phyloP scores from a whole-genome alignment of 2,888 invertebrate species.

The Fragum whitleyi region DNA sequence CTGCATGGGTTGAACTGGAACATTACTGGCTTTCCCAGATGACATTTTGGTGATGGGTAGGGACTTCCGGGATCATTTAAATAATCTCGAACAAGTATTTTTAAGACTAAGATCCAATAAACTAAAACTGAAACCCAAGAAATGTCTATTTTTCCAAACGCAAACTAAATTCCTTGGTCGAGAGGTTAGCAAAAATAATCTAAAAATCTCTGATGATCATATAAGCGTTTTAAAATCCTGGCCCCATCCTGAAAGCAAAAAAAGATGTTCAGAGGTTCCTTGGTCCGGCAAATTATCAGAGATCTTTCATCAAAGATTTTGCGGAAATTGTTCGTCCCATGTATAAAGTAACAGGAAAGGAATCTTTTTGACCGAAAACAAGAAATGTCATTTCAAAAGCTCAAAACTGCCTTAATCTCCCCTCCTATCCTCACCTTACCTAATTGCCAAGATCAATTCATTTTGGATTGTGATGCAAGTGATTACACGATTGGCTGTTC shows the following conservation, averaged over 20 bases:
- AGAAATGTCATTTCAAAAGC: slow-evolving; percentile 34
- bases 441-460: slow-evolving; percentile 29
- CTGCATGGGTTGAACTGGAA: not conserved
- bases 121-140: slow-evolving; percentile 55
- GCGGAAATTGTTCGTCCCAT: slow-evolving; percentile 41
- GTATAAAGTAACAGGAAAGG: slow-evolving; percentile 43
- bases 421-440: slow-evolving; percentile 53
- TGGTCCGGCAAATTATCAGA: slow-evolving; percentile 58
- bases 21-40: not conserved
- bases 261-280: slow-evolving; percentile 56
- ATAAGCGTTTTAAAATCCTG: slow-evolving; percentile 38
- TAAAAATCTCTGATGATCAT: too few relatives aligned
- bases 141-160: too few relatives aligned
- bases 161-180: too few relatives aligned
- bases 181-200: too few relatives aligned
- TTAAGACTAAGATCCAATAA: slow-evolving; percentile 7
- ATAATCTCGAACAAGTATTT: too few relatives aligned
- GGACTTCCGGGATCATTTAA: too few relatives aligned
- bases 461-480: slow-evolving; percentile 57
- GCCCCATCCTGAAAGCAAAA: slow-evolving; percentile 26
- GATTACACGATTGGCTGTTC: slow-evolving; percentile 53
- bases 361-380: slow-evolving; percentile 41
- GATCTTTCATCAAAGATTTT: slow-evolving; percentile 53
- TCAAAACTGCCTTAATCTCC: too few relatives aligned
- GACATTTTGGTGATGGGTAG: too few relatives aligned